phyloP scores from a whole-genome alignment of 2,888 invertebrate species.

The Candidula unifasciata region DNA sequence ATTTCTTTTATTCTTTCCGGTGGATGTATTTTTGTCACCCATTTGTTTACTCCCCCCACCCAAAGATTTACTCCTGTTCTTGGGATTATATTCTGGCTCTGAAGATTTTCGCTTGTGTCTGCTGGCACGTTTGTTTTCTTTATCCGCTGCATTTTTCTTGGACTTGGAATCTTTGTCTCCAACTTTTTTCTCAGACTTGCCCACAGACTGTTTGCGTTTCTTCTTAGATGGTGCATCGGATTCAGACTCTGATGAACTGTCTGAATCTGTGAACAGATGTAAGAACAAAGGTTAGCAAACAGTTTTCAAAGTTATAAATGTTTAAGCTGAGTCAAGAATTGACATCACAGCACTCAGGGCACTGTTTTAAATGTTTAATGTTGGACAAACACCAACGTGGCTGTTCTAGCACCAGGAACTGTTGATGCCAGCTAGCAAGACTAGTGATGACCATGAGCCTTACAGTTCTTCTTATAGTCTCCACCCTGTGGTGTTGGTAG shows the following conservation, averaged over 20 bases:
- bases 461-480: too few relatives aligned
- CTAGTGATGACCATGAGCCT: too few relatives aligned
- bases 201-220: slow-evolving; percentile 34
- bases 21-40: slow-evolving; percentile 48
- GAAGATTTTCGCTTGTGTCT: slow-evolving; percentile 30
- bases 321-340: too few relatives aligned
- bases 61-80: slow-evolving; percentile 53
- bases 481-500: too few relatives aligned
- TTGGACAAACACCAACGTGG: too few relatives aligned
- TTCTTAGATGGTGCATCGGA: slow-evolving; percentile 28
- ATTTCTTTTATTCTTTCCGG: slow-evolving; percentile 7
- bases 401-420: too few relatives aligned
- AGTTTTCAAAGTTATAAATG: too few relatives aligned
- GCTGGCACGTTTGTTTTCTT: not conserved
- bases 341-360: too few relatives aligned
- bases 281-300: too few relatives aligned
- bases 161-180: slow-evolving; percentile 47
- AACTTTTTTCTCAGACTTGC: slow-evolving; percentile 46
- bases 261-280: slow-evolving; percentile 55
- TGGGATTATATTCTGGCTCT: slow-evolving; percentile 35
- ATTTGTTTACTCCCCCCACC: slow-evolving; percentile 52
- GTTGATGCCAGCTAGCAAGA: too few relatives aligned
- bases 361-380: too few relatives aligned
- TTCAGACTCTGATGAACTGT: slow-evolving; percentile 55
- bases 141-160: slow-evolving; percentile 46